Evolutionary conservation across 2,888 invertebrate genomes (phyloP).

Genomic region (Watsonalla binaria): DNA sequence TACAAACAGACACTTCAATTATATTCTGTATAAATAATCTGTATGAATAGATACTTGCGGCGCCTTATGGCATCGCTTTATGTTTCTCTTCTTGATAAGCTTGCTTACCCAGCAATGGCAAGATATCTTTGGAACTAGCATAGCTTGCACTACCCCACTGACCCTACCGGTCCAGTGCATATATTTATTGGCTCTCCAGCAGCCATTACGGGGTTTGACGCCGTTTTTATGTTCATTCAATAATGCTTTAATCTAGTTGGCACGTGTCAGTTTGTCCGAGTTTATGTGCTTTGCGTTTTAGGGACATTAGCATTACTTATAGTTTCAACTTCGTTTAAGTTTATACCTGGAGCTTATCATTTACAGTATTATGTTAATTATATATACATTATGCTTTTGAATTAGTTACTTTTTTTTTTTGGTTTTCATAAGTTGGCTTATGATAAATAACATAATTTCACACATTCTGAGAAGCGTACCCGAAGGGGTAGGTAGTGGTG

Average conservation of each 20-base stretch:
- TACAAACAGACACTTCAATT: no score
- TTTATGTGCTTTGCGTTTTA: background rate
- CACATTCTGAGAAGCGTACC: no score
- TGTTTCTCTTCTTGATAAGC: background rate
- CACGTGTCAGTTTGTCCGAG: slow-evolving; percentile 22
- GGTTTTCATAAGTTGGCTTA: no score
- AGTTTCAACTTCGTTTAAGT: background rate
- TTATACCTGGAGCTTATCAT: background rate
- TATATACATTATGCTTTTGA: no score
- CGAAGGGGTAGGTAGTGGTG: no score
- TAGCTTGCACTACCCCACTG: slow-evolving; percentile 15
- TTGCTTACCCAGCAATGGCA: background rate
- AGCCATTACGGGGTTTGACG: slow-evolving; percentile 44
- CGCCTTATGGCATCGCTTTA: no score
- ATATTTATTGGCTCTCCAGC: slow-evolving; percentile 52
- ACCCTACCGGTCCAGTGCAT: slow-evolving; percentile 35
- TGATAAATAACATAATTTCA: no score
- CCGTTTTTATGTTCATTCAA: slow-evolving; percentile 42
- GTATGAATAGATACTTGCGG: no score
- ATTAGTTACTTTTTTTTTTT: no score
- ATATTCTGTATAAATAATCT: no score
- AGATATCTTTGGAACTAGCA: background rate
- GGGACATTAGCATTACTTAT: background rate
- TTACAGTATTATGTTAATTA: no score
- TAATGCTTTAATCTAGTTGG: slow-evolving; percentile 15